Conservation (phyloP, 2,888 invertebrate species). For the Gasteruption jaculator region DNA sequence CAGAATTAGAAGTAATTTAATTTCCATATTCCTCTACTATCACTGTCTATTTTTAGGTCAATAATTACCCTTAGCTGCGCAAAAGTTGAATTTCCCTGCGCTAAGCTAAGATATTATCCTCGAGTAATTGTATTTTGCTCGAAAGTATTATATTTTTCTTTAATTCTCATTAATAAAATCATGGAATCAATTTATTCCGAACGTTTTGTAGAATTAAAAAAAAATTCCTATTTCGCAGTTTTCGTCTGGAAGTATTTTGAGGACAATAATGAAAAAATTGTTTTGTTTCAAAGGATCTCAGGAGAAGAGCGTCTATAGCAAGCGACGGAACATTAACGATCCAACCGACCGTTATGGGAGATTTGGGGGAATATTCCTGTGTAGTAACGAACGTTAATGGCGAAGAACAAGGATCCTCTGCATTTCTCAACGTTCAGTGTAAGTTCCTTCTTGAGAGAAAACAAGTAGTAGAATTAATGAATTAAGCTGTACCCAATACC, state of each 20-base stretch:
- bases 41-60: no score
- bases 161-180: no score
- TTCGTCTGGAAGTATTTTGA: background rate
- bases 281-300: conserved; percentile 58
- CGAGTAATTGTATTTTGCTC: no score
- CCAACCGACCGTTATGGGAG: conserved; percentile 72
- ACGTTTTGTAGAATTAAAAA: no score
- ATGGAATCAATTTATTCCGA: no score
- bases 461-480: no score
- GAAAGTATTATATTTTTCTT: conserved; percentile 1
- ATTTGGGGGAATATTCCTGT: conserved; percentile 85
- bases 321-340: conserved; percentile 78
- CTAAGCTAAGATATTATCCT: no score
- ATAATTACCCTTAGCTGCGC: background rate
- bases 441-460: conserved; percentile 47
- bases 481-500: no score
- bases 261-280: background rate
- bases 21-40: no score
- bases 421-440: conserved; percentile 92
- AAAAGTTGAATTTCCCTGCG: no score
- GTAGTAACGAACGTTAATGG: conserved; percentile 72
- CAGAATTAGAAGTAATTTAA: conserved; percentile 45
- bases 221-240: no score
- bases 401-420: conserved; percentile 74
- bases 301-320: conserved; percentile 60